Percentiles rank a stretch among this genome's conserved stretches.
Evolutionary conservation across 2,113 vertebrate genomes (phyloP).

Genomic region (Boulengeromyrus knoepffleri): DNA sequence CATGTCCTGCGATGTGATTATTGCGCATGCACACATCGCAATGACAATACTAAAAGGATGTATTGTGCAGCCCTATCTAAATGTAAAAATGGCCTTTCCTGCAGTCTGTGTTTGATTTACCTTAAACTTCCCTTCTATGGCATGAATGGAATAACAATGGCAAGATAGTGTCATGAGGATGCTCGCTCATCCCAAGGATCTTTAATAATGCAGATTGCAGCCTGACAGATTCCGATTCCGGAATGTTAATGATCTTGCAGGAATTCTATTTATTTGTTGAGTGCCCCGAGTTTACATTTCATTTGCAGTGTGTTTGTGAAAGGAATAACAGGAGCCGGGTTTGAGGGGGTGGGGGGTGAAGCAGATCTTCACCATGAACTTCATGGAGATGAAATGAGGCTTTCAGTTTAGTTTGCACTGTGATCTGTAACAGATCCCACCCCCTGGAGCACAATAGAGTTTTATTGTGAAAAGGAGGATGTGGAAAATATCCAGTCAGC

Average conservation of each 20-base stretch:
- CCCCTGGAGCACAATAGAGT: background rate
- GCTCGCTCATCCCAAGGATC: slow-evolving; percentile 1
- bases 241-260: slow-evolving; percentile 15
- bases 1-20: background rate
- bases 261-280: background rate
- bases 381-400: background rate
- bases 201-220: slow-evolving; percentile 36
- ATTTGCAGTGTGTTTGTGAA: slow-evolving; percentile 29
- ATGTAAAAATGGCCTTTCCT: slow-evolving; percentile 47
- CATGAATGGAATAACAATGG: slow-evolving; percentile 44
- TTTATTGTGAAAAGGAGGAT: background rate
- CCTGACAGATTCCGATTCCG: background rate
- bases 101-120: slow-evolving; percentile 52
- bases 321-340: background rate
- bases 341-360: background rate
- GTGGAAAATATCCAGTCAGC: background rate
- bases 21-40: background rate
- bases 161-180: slow-evolving; percentile 3
- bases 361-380: background rate
- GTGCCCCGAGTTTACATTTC: slow-evolving; percentile 18
- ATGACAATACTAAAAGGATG: background rate
- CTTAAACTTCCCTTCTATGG: slow-evolving; percentile 34
- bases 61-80: background rate
- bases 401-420: background rate
- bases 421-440: background rate